Percentiles rank a stretch among this genome's conserved stretches.
Conservation (phyloP, 2,888 invertebrate genomes). For the Pterostichus niger region DNA sequence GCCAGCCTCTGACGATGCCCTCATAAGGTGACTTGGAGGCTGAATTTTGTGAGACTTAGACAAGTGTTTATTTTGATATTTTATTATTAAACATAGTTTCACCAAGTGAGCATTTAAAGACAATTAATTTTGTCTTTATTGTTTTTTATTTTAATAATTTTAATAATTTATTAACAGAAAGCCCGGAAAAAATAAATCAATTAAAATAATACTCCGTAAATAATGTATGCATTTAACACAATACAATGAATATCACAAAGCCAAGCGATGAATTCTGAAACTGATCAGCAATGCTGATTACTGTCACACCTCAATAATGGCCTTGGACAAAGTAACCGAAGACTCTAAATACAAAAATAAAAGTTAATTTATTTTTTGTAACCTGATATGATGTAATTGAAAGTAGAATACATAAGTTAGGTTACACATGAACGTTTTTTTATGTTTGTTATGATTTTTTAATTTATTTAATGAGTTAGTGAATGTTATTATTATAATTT, state of each 20-base stretch:
- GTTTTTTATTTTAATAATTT: too few species aligned
- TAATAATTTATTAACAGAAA: background rate
- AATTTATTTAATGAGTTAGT: background rate
- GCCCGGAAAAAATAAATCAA: conserved; percentile 3
- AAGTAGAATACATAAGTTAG: background rate
- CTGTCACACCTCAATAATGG: conserved; percentile 25
- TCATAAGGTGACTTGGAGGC: too few species aligned
- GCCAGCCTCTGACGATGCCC: too few species aligned
- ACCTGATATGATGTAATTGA: conserved; percentile 9
- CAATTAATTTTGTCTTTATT: too few species aligned
- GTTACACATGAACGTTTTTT: background rate
- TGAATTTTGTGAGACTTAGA: too few species aligned
- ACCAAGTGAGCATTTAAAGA: too few species aligned
- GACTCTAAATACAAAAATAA: conserved; percentile 32
- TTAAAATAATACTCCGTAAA: conserved; percentile 11
- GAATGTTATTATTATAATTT: too few species aligned
- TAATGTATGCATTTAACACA: conserved; percentile 24
- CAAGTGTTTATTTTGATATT: too few species aligned
- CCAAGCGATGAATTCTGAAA: conserved; percentile 3
- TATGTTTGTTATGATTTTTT: background rate
- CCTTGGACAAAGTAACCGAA: conserved; percentile 42
- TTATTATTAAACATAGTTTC: too few species aligned
- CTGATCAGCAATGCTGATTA: conserved; percentile 28
- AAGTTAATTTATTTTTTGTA: conserved; percentile 46
- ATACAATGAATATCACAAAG: conserved; percentile 9